A percentile compares a stretch with the other conserved stretches of the same genome.
Evolutionary conservation across 1,140 invertebrate genomes (phyloP).

Genomic region (Hylyphantes graminicola): DNA sequence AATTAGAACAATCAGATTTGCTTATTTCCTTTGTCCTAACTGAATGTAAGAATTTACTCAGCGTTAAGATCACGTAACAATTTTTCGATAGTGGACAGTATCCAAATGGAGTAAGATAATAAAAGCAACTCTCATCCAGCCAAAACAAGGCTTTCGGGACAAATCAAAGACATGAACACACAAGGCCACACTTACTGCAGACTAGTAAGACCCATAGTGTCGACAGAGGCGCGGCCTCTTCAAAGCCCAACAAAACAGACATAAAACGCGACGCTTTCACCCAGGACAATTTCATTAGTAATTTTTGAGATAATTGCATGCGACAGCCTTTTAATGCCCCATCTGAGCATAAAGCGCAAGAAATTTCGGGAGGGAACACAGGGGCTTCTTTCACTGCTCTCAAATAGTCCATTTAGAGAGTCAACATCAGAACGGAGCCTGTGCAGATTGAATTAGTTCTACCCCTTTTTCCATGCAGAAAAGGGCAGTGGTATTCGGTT

Average conservation of each 20-base stretch:
- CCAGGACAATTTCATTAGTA: slow-evolving; percentile 17
- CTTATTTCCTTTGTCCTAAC: too few relatives aligned
- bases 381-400: too few relatives aligned
- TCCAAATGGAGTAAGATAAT: too few relatives aligned
- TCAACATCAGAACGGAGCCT: slow-evolving; percentile 2
- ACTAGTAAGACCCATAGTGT: not conserved
- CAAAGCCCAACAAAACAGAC: not conserved
- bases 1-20: too few relatives aligned
- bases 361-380: too few relatives aligned
- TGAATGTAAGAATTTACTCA: too few relatives aligned
- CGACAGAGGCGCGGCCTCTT: not conserved
- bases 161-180: not conserved
- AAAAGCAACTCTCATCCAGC: too few relatives aligned
- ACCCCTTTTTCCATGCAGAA: not conserved
- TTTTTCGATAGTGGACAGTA: too few relatives aligned
- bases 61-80: too few relatives aligned
- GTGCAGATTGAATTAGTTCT: slow-evolving; percentile 23
- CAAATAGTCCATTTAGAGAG: not conserved
- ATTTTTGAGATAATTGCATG: slow-evolving; percentile 24
- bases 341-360: not conserved
- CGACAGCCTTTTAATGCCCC: slow-evolving; percentile 32
- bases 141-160: not conserved
- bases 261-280: slow-evolving; percentile 13
- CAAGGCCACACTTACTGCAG: not conserved
- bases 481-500: not conserved